Evolutionary conservation across 2,888 invertebrate genomes (phyloP).

Genomic region (Ferdinandea cuprea): DNA sequence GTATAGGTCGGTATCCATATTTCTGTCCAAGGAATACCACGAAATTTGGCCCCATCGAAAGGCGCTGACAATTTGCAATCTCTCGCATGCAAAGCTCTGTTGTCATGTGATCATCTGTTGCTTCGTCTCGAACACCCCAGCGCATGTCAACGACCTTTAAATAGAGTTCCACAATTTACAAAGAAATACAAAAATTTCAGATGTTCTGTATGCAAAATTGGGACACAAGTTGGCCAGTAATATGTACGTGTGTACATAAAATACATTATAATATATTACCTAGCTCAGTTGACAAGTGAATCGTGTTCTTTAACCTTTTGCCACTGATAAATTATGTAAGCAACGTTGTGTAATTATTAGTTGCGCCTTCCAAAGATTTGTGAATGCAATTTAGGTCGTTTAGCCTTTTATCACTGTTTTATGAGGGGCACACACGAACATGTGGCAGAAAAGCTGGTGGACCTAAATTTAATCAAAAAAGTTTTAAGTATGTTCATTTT

Average conservation of each 20-base stretch:
- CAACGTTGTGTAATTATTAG: too few species aligned
- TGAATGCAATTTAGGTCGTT: too few species aligned
- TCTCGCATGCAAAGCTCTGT: constrained; percentile 99
- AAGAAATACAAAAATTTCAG: too few species aligned
- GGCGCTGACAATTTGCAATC: constrained; percentile 97
- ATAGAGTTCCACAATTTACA: background rate
- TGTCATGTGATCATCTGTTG: constrained; percentile 99
- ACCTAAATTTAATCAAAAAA: constrained; percentile 1
- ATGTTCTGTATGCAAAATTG: too few species aligned
- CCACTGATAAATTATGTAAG: too few species aligned
- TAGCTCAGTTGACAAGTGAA: too few species aligned
- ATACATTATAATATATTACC: too few species aligned
- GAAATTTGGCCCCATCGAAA: constrained; percentile 99
- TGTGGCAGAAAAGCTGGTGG: constrained; percentile 10
- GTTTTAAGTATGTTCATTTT: constrained; percentile 13
- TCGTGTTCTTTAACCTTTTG: too few species aligned
- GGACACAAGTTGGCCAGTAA: too few species aligned
- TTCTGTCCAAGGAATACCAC: constrained; percentile 99
- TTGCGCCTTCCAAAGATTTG: too few species aligned
- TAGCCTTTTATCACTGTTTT: background rate
- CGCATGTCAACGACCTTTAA: constrained; percentile 97
- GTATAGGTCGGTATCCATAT: constrained; percentile 98
- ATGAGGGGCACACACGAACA: constrained; percentile 45
- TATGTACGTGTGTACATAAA: too few species aligned
- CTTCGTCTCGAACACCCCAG: constrained; percentile 99